A percentile compares a stretch with the other conserved stretches of the same genome.
Evolutionary conservation across 2,888 invertebrate species (phyloP).

Genomic region (Synergus japonicus): DNA sequence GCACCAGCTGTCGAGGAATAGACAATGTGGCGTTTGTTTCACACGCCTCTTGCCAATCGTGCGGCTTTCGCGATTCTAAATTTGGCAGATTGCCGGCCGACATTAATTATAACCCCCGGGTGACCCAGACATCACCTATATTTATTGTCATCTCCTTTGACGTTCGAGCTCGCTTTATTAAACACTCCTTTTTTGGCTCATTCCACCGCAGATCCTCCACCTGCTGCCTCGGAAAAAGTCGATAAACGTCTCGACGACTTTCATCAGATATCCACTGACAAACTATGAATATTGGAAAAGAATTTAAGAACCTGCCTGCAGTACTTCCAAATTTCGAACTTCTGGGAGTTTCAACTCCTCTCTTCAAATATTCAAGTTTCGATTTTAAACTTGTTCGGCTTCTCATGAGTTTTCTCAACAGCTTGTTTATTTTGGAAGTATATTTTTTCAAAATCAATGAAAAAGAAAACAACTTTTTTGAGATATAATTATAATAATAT

Average conservation of each 20-base stretch:
- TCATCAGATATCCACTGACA: constrained; percentile 8
- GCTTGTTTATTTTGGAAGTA: too few species aligned
- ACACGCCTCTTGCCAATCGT: constrained; percentile 39
- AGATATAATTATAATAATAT: background rate
- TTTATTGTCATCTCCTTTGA: constrained; percentile 38
- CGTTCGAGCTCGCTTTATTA: constrained; percentile 32
- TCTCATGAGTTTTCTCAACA: background rate
- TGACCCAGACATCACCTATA: constrained; percentile 38
- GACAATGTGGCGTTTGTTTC: constrained; percentile 43
- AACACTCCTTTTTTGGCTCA: background rate
- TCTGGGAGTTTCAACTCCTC: background rate
- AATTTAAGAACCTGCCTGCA: background rate
- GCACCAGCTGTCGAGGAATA: constrained; percentile 49
- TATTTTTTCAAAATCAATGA: too few species aligned
- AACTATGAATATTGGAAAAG: constrained; percentile 27
- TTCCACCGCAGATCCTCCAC: background rate
- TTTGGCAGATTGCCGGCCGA: constrained; percentile 62
- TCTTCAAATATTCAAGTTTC: too few species aligned
- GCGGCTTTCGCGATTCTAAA: constrained; percentile 48
- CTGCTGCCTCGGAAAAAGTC: background rate
- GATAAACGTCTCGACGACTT: constrained; percentile 21
- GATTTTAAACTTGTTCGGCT: background rate
- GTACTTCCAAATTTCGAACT: background rate
- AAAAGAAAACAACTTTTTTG: background rate
- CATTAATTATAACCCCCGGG: constrained; percentile 62